Evolutionary conservation across 2,888 invertebrate genomes (phyloP), one percentile per base, ranked within the genome.

Genomic region (Nomada fabriciana): DNA sequence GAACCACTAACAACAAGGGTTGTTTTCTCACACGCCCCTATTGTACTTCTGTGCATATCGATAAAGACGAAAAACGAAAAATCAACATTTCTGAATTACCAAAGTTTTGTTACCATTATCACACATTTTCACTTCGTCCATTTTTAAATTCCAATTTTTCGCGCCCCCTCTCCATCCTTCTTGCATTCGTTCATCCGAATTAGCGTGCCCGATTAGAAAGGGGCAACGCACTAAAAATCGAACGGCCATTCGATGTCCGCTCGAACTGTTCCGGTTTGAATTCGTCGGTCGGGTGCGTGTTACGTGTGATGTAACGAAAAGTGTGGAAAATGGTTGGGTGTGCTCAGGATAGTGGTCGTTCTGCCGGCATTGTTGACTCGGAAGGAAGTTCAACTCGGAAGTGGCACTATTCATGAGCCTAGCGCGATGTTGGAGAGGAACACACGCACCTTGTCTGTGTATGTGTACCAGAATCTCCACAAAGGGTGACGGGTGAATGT

Each of bases 321-420:
- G 86, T 77, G 83, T 82, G 77, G 84, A 87, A 84, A 89, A 87
- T 87, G 79, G 83, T 81, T 83, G 86, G 86, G 85, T 72, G 88
- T 78, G 86, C 76, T 80, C 79, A 43, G 81, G 80, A 84, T 72
- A 85, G 86, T 83, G 84, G 86, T 82, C 80, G 69, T 81, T 83
- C 80, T 80, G 64, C 64, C 78, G 73, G 82, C 67, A 86, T 85
- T 87, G 89, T 89, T 73, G 80, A 89, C 83, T 89, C 92, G 92
- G 92, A 93, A 93, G 92, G 92, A 92, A 92, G 92, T 92, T 87
- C 85, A 89, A 88, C 92, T 92, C 92, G 92, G 92, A 92, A 92
- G 90, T 90, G 89, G 89, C 85, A 82, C 88, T 89, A 88, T 88
- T 89, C 88, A 87, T 84, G 89, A 89, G 78, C 65, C 75, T 72